A percentile compares a stretch with the other conserved stretches of the same genome.
Evolutionary conservation across 1,140 invertebrate genomes (phyloP).

Genomic region (Andricus grossulariae): DNA sequence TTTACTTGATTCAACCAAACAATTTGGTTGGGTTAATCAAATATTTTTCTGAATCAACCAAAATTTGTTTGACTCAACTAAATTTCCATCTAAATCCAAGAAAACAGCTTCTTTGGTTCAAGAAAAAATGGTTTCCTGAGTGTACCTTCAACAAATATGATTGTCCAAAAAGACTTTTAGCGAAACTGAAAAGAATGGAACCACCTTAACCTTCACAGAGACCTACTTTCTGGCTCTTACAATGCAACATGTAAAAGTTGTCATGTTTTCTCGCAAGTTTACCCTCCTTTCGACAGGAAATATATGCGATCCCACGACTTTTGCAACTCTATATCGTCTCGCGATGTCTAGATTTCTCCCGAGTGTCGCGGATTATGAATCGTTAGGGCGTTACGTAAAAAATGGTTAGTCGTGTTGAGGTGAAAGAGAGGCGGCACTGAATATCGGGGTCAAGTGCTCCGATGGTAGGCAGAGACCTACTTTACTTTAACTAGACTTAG

Average conservation of each 20-base stretch:
- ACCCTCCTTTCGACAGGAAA: background rate
- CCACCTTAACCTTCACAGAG: background rate
- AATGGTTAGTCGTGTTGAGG: conserved; percentile 21
- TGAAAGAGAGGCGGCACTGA: conserved; percentile 23
- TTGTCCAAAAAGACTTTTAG: background rate
- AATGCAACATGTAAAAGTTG: background rate
- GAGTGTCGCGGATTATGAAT: conserved; percentile 26
- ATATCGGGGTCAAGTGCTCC: conserved; percentile 21
- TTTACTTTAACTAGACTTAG: conserved; percentile 32
- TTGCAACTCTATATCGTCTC: background rate
- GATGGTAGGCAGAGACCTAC: conserved; percentile 31
- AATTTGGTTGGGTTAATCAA: no score
- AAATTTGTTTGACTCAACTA: no score
- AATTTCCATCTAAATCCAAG: no score
- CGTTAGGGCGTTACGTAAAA: conserved; percentile 30
- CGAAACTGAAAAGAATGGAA: background rate
- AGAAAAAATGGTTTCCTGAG: no score
- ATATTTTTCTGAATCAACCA: no score
- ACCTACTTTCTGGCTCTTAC: background rate
- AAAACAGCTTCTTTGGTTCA: no score
- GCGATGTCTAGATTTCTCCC: conserved; percentile 11
- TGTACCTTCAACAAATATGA: no score
- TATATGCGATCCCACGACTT: background rate
- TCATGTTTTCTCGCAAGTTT: background rate
- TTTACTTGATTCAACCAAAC: no score